phyloP scores from a whole-genome alignment of 2,113 vertebrate species.

The Talpa occidentalis region DNA sequence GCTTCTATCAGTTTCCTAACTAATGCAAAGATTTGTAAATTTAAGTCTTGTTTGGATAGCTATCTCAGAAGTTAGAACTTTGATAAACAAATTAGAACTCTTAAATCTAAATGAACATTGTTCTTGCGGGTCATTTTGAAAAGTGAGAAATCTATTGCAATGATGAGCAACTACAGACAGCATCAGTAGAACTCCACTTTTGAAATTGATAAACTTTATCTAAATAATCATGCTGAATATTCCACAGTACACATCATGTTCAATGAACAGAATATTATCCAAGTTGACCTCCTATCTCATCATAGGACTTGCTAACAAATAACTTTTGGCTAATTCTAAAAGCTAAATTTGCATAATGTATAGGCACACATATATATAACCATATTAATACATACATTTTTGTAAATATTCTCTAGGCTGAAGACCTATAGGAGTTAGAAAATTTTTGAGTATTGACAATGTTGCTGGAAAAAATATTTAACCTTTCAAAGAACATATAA shows the following conservation, averaged over 20 bases:
- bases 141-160: not conserved
- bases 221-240: not conserved
- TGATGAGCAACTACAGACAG: not conserved
- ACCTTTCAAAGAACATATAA: not conserved
- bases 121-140: not conserved
- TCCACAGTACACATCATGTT: not conserved
- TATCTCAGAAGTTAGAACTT: not conserved
- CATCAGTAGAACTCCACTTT: not conserved
- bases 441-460: not conserved
- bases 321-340: conserved; percentile 38
- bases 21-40: not conserved
- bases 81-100: not conserved
- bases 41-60: not conserved
- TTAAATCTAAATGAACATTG: not conserved
- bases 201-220: not conserved
- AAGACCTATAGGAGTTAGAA: not conserved
- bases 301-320: not conserved
- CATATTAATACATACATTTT: not conserved
- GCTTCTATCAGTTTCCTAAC: not conserved
- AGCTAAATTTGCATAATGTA: not conserved
- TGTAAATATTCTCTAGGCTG: not conserved
- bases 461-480: conserved; percentile 32
- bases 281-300: not conserved
- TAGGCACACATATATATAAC: not conserved
- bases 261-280: not conserved